Percentiles rank a stretch among this genome's conserved stretches.
Conservation (phyloP, 2,888 invertebrate genomes). For the Melanchra persicariae region DNA sequence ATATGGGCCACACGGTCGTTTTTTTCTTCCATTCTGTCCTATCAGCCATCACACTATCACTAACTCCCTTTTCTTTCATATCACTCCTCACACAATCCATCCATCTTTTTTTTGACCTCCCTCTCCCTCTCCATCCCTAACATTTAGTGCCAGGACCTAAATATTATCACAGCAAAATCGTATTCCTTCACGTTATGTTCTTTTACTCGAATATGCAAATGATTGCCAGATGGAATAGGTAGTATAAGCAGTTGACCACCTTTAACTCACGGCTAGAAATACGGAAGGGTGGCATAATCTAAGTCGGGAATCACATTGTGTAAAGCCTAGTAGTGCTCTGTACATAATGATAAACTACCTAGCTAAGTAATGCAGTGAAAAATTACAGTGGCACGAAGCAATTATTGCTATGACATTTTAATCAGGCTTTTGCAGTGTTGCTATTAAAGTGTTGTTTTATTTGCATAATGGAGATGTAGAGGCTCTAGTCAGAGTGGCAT, state of each 20-base stretch:
- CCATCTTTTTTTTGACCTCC: too few relatives aligned
- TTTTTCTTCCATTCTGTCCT: too few relatives aligned
- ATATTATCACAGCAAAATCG: too few relatives aligned
- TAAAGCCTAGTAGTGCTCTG: not conserved
- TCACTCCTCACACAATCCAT: too few relatives aligned
- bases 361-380: not conserved
- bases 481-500: too few relatives aligned
- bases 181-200: not conserved
- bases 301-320: conserved; percentile 9
- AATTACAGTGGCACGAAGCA: conserved; percentile 40
- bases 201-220: not conserved
- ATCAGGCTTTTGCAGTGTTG: conserved; percentile 59
- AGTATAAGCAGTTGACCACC: too few relatives aligned
- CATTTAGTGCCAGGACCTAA: too few relatives aligned
- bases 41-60: too few relatives aligned
- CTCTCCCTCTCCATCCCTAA: too few relatives aligned
- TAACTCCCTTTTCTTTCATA: too few relatives aligned
- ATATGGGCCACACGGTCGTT: too few relatives aligned
- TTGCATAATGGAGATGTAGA: not conserved
- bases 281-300: conserved; percentile 2
- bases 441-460: not conserved
- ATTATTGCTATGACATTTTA: conserved; percentile 59
- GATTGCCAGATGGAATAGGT: not conserved
- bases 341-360: conserved; percentile 21
- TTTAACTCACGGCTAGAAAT: not conserved